Percentiles rank a stretch among this genome's conserved stretches.
These are phyloP conservation scores for Lysiphlebus fabarum DNA, from an alignment of 1,140 invertebrate genomes.

Conservation along the genomic window DNA sequence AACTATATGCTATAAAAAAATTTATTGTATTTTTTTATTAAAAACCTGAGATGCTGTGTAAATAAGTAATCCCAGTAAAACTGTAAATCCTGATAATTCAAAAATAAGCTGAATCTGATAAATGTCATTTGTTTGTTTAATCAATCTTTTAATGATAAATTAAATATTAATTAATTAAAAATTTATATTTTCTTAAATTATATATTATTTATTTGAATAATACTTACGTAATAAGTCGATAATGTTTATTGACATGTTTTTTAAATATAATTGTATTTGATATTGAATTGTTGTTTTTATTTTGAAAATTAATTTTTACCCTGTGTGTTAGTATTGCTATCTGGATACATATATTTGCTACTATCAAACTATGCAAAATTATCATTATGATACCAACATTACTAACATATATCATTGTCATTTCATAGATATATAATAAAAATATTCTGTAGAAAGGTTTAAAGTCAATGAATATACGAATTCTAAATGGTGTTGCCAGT, in stretches of 20 bases:
- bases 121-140: background rate
- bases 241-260: background rate
- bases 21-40: slow-evolving; percentile 1
- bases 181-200: background rate
- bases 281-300: background rate
- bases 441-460: background rate
- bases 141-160: too few species aligned
- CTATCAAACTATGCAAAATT: background rate
- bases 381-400: background rate
- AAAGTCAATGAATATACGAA: background rate
- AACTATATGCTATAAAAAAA: background rate
- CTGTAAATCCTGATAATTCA: background rate
- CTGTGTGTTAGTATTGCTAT: slow-evolving; percentile 1
- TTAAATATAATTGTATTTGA: background rate
- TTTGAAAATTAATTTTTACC: background rate
- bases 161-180: too few species aligned
- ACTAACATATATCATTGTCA: background rate
- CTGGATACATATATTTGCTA: slow-evolving; percentile 2
- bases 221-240: background rate
- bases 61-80: background rate
- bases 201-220: too few species aligned
- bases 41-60: background rate
- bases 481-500: slow-evolving; percentile 3
- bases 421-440: background rate
- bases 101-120: background rate